These are phyloP conservation scores for Apteryx owenii DNA, from an alignment of 2,113 vertebrate species.

Conservation along the genomic window DNA sequence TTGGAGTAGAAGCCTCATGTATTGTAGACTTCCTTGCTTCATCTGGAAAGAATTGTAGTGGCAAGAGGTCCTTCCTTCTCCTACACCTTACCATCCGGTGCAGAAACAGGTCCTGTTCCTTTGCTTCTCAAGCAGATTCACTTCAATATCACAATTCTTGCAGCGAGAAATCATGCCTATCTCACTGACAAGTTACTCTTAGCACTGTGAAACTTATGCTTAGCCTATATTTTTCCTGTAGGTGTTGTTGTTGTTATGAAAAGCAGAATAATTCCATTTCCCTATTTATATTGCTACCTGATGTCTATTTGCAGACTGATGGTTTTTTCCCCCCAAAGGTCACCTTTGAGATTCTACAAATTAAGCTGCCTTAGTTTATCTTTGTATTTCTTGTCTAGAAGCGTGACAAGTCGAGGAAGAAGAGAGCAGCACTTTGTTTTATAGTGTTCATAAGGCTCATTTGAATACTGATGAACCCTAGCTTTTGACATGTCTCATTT, in stretches of 20 bases:
- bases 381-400: not conserved
- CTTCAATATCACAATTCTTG: not conserved
- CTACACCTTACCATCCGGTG: accelerated
- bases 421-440: not conserved
- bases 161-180: not conserved
- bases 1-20: not conserved
- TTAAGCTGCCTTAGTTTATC: not conserved
- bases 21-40: not conserved
- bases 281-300: not conserved
- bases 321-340: not conserved
- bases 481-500: not conserved
- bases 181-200: not conserved
- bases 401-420: not conserved
- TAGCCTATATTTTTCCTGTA: not conserved
- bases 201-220: not conserved
- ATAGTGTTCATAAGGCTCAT: not conserved
- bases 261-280: not conserved
- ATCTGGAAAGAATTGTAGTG: not conserved
- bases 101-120: not conserved
- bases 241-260: not conserved
- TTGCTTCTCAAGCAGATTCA: not conserved
- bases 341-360: not conserved
- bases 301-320: not conserved
- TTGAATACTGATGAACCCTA: not conserved
- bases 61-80: not conserved